A percentile compares a stretch with the other conserved stretches of the same genome.
These are phyloP conservation scores for Sebastes cheni DNA, from an alignment of 2,797 vertebrate genomes.

Conservation along the genomic window DNA sequence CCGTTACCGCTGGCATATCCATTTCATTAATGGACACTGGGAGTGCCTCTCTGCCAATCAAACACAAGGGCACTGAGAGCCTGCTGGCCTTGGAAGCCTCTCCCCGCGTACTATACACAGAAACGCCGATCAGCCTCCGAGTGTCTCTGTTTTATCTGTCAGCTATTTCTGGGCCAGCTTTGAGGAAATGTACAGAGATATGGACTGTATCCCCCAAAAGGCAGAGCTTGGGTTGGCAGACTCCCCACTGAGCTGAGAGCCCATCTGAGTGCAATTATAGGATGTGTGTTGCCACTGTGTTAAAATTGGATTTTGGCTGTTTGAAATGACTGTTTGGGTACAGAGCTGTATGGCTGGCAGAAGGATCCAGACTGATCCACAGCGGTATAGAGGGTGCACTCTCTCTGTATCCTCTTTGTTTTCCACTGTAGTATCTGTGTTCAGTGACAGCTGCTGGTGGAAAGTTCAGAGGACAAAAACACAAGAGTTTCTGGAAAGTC, in stretches of 20 bases:
- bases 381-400: slow-evolving; percentile 25
- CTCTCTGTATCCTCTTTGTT: slow-evolving; percentile 42
- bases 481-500: slow-evolving; percentile 54
- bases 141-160: slow-evolving; percentile 10
- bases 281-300: slow-evolving; percentile 24
- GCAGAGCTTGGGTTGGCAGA: slow-evolving; percentile 11
- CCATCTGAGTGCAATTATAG: slow-evolving; percentile 41
- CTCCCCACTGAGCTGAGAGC: slow-evolving; percentile 15
- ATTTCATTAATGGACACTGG: slow-evolving; percentile 58
- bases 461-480: slow-evolving; percentile 65
- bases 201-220: slow-evolving; percentile 33
- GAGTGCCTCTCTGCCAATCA: slow-evolving; percentile 50
- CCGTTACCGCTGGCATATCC: slow-evolving; percentile 51
- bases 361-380: slow-evolving; percentile 58
- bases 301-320: slow-evolving; percentile 37
- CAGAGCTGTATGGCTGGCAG: slow-evolving; percentile 39
- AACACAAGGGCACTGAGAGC: slow-evolving; percentile 45
- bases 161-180: slow-evolving; percentile 37
- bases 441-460: slow-evolving; percentile 49
- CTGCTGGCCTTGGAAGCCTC: slow-evolving; percentile 46
- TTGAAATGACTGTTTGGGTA: slow-evolving; percentile 40
- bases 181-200: slow-evolving; percentile 30
- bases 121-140: slow-evolving; percentile 1
- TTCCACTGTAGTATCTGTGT: slow-evolving; percentile 38
- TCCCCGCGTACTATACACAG: neutral